Percentiles rank a stretch among this genome's conserved stretches.
phyloP scores from a whole-genome alignment of 2,797 vertebrate species.

The Enteromius fasciolatus region DNA sequence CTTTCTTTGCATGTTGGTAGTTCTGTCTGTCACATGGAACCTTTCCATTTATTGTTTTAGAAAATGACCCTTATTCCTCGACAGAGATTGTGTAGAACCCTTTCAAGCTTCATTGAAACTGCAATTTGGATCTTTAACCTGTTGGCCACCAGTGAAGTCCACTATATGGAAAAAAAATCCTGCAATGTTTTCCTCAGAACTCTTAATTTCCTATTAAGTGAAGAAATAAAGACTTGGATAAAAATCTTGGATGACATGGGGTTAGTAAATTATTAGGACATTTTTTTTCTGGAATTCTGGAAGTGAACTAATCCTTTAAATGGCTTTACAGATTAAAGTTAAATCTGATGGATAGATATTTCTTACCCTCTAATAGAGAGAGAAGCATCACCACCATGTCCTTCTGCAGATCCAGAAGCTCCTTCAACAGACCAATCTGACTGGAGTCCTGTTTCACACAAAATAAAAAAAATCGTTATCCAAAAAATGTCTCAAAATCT shows the following conservation, averaged over 20 bases:
- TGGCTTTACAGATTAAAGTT: neutral
- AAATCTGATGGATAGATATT: neutral
- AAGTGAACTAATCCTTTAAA: neutral
- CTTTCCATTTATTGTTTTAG: neutral
- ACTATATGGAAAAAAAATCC: neutral
- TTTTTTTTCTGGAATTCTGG: neutral
- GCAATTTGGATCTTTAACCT: neutral
- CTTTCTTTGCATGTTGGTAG: neutral
- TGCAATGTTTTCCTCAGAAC: neutral
- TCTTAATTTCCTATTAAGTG: neutral
- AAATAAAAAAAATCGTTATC: conserved; percentile 30
- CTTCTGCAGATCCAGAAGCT: conserved; percentile 93
- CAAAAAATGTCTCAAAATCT: conserved; percentile 36
- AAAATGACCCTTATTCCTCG: neutral
- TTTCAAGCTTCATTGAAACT: neutral
- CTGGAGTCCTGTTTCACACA: conserved; percentile 85
- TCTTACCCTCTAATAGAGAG: conserved; percentile 89
- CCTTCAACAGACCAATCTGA: conserved; percentile 92
- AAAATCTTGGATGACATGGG: neutral
- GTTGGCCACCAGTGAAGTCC: neutral
- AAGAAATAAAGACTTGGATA: neutral
- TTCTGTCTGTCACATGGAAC: neutral
- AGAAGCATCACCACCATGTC: conserved; percentile 98
- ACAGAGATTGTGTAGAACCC: neutral
- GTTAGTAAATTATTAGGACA: neutral